Percentiles rank a stretch among this genome's conserved stretches.
phyloP scores from a whole-genome alignment of 1,140 invertebrate species.

The Atta texana region DNA sequence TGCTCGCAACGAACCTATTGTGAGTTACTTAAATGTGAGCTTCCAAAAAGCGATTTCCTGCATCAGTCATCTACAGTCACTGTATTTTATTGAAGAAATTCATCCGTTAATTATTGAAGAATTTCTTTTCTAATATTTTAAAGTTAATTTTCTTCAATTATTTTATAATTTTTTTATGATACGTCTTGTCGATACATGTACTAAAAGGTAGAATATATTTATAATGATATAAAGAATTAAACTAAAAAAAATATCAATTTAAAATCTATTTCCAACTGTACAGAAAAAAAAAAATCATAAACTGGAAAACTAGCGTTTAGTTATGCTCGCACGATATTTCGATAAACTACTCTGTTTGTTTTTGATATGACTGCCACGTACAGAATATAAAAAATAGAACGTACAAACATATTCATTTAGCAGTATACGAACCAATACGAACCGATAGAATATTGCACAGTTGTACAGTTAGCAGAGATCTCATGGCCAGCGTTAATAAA shows the following conservation, averaged over 20 bases:
- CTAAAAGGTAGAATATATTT: background rate
- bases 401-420: conserved; percentile 46
- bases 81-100: background rate
- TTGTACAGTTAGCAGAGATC: conserved; percentile 48
- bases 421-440: conserved; percentile 10
- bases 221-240: background rate
- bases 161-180: conserved; percentile 1
- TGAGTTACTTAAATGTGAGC: conserved; percentile 38
- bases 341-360: conserved; percentile 49
- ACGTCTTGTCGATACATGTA: background rate
- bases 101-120: conserved; percentile 6
- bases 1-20: conserved; percentile 2
- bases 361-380: conserved; percentile 34
- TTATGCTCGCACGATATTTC: conserved; percentile 41
- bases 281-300: conserved; percentile 30
- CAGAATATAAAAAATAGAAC: conserved; percentile 53
- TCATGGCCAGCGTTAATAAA: conserved; percentile 54
- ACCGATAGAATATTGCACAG: conserved; percentile 44
- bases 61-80: background rate
- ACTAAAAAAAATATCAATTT: background rate
- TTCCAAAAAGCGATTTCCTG: background rate
- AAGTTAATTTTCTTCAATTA: conserved; percentile 8
- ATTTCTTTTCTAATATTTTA: background rate
- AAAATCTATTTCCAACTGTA: background rate
- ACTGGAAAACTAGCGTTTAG: conserved; percentile 45